These are phyloP conservation scores for Pelochelys cantorii DNA, from an alignment of 2,797 vertebrate genomes.

Conservation along the genomic window DNA sequence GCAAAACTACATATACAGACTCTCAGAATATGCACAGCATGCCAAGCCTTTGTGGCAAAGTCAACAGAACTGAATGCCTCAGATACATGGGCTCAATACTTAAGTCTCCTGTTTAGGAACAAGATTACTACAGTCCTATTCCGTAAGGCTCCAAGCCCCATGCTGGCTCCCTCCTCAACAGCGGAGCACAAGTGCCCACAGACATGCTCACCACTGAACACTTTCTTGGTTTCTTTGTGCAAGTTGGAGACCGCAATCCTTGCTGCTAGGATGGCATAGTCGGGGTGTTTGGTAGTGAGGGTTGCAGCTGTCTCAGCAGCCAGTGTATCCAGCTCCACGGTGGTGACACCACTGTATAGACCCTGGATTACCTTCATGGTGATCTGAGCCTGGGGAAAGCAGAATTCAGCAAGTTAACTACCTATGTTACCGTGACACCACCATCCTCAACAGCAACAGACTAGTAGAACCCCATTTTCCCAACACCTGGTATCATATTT, in stretches of 20 bases:
- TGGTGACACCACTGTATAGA: conserved; percentile 95
- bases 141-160: rapidly evolving
- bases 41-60: not conserved
- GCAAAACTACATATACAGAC: not conserved
- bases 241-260: conserved; percentile 96
- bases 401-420: not conserved
- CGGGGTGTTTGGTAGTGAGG: conserved; percentile 96
- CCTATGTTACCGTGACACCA: not conserved
- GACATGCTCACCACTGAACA: conserved; percentile 89
- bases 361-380: conserved; percentile 99
- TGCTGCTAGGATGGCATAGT: conserved; percentile 96
- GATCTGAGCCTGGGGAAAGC: conserved; percentile 88
- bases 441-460: not conserved
- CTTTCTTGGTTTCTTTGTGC: conserved; percentile 99
- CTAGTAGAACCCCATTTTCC: not conserved
- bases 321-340: conserved; percentile 94
- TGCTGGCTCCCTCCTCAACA: not conserved
- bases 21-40: too few species aligned
- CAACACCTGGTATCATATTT: not conserved
- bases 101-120: not conserved
- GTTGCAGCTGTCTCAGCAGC: conserved; percentile 96
- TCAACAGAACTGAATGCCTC: not conserved
- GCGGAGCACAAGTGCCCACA: not conserved
- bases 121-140: rapidly evolving
- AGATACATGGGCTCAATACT: not conserved